Percentiles rank a stretch among this genome's conserved stretches.
phyloP scores from a whole-genome alignment of 2,888 invertebrate species.

The Pammene fasciana region DNA sequence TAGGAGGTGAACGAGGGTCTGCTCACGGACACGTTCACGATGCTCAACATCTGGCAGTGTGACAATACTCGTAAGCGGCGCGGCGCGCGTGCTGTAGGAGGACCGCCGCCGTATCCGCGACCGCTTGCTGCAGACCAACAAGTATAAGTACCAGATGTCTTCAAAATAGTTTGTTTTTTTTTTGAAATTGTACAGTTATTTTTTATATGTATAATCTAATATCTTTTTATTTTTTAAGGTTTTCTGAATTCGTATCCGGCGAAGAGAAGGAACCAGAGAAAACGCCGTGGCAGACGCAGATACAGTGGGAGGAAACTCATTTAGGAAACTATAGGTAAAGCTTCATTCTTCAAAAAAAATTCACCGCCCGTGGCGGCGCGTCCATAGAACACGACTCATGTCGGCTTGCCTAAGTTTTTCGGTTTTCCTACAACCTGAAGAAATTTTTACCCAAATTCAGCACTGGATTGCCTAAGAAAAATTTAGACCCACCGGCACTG shows the following conservation, averaged over 20 bases:
- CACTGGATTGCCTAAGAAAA: no score
- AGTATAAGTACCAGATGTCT: no score
- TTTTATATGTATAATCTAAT: no score
- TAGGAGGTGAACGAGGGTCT: constrained; percentile 93
- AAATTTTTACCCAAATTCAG: no score
- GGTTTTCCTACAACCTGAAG: no score
- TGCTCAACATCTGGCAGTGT: constrained; percentile 89
- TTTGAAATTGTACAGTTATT: no score
- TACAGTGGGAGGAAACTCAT: constrained; percentile 89
- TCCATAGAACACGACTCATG: no score
- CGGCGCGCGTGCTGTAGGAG: constrained; percentile 87
- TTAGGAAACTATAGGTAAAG: constrained; percentile 86
- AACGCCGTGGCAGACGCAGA: constrained; percentile 84
- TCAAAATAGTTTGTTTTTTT: no score
- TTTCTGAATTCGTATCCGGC: constrained; percentile 80
- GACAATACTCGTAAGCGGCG: no score
- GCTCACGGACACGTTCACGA: constrained; percentile 88
- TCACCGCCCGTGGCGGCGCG: no score
- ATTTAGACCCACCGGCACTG: no score
- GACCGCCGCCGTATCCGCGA: constrained; percentile 89
- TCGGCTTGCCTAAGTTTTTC: no score
- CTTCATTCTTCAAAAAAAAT: background rate
- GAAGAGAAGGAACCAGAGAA: constrained; percentile 76
- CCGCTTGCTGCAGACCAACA: constrained; percentile 85
- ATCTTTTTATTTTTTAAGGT: constrained; percentile 62